phyloP scores from a whole-genome alignment of 2,113 vertebrate genomes.

The Calyptomena viridis region DNA sequence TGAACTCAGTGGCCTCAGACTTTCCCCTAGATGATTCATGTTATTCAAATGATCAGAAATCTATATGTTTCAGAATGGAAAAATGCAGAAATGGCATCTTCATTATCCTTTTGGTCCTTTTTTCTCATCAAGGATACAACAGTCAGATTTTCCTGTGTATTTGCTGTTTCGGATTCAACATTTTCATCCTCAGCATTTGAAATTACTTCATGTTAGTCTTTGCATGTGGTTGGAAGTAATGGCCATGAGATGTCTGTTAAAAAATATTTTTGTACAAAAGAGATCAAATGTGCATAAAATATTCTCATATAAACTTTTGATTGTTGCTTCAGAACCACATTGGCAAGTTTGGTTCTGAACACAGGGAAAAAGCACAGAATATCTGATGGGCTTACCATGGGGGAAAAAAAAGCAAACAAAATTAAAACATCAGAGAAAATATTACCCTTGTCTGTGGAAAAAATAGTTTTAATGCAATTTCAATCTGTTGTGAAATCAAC shows the following conservation, averaged over 20 bases:
- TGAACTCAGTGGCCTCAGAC: conserved; percentile 18
- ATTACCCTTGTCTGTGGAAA: not conserved
- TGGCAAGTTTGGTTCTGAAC: not conserved
- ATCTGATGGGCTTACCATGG: not conserved
- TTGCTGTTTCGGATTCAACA: not conserved
- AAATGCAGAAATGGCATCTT: conserved; percentile 4
- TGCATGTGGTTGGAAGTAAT: not conserved
- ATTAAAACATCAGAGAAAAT: not conserved
- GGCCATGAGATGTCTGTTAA: not conserved
- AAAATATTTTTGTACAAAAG: not conserved
- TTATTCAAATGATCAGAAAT: conserved; percentile 21
- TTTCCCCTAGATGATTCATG: not conserved
- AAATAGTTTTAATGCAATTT: not conserved
- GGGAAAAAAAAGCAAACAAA: not conserved
- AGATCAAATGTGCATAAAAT: not conserved
- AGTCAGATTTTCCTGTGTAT: not conserved
- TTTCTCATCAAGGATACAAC: not conserved
- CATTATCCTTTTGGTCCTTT: not conserved
- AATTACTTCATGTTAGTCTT: not conserved
- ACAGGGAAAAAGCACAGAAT: not conserved
- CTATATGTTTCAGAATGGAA: not conserved
- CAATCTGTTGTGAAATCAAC: not conserved
- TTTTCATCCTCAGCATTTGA: not conserved
- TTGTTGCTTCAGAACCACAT: not conserved
- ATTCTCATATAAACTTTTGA: not conserved